Conservation (phyloP, 2,113 vertebrate species). For the Ondatra zibethicus region DNA sequence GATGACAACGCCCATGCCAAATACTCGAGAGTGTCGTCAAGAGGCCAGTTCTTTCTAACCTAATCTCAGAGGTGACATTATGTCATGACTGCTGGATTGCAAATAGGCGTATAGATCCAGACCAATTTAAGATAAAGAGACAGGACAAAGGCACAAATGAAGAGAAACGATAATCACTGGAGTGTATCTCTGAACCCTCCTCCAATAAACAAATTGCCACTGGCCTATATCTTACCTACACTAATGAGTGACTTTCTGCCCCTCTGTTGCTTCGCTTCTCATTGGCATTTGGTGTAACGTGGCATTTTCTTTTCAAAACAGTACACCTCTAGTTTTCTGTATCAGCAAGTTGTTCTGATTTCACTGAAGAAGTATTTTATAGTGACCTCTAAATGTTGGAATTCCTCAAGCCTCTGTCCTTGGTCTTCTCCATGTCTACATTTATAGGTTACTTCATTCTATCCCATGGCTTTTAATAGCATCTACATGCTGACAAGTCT, state of each 20-base stretch:
- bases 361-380: not conserved
- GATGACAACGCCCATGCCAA: not conserved
- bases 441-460: not conserved
- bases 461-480: slow-evolving; percentile 26
- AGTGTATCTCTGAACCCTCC: not conserved
- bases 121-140: not conserved
- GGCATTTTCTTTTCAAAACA: slow-evolving; percentile 17
- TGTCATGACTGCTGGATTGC: not conserved
- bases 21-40: not conserved
- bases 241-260: not conserved
- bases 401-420: not conserved
- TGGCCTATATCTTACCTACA: not conserved
- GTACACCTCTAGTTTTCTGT: not conserved
- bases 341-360: not conserved
- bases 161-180: not conserved
- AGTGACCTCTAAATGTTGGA: slow-evolving; percentile 33
- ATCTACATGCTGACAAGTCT: slow-evolving; percentile 33
- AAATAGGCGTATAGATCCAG: not conserved
- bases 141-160: not conserved
- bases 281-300: not conserved
- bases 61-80: not conserved
- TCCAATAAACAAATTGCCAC: not conserved
- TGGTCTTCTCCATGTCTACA: not conserved
- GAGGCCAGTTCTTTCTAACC: not conserved
- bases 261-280: not conserved